Evolutionary conservation across 2,113 vertebrate genomes (phyloP).

Genomic region (Zapus hudsonius): DNA sequence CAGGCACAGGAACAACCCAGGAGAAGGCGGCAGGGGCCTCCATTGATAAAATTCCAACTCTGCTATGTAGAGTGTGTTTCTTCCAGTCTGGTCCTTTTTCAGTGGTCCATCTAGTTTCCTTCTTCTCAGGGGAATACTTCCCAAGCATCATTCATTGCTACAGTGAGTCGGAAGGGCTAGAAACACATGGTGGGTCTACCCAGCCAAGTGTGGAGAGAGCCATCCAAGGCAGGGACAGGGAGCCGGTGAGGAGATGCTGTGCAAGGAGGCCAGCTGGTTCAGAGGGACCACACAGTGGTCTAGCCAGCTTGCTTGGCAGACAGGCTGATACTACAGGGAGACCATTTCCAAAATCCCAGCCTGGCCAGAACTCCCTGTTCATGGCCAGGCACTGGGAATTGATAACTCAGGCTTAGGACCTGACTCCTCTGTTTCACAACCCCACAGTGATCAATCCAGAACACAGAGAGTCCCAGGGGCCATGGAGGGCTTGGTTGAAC

Average conservation of each 20-base stretch:
- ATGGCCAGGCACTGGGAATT: background rate
- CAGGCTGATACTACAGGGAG: background rate
- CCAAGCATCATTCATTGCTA: background rate
- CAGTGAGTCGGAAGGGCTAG: background rate
- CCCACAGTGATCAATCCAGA: background rate
- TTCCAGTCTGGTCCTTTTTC: background rate
- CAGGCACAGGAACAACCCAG: background rate
- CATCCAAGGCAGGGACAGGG: background rate
- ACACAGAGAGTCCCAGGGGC: background rate
- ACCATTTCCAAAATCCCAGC: constrained; percentile 11
- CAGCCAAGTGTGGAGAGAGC: background rate
- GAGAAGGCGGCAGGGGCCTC: background rate
- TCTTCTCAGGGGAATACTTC: fast-evolving
- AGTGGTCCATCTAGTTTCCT: background rate
- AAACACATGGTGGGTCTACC: background rate
- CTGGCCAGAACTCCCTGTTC: constrained; percentile 19
- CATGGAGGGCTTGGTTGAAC: background rate
- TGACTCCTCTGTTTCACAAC: background rate
- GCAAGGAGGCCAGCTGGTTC: constrained; percentile 19
- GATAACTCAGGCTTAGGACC: background rate
- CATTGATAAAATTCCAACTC: background rate
- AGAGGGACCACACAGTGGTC: background rate
- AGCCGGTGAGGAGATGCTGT: background rate
- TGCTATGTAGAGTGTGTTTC: background rate
- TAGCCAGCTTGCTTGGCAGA: constrained; percentile 48